phyloP scores from a whole-genome alignment of 2,797 vertebrate species.

The Melanotaenia pygmaea region DNA sequence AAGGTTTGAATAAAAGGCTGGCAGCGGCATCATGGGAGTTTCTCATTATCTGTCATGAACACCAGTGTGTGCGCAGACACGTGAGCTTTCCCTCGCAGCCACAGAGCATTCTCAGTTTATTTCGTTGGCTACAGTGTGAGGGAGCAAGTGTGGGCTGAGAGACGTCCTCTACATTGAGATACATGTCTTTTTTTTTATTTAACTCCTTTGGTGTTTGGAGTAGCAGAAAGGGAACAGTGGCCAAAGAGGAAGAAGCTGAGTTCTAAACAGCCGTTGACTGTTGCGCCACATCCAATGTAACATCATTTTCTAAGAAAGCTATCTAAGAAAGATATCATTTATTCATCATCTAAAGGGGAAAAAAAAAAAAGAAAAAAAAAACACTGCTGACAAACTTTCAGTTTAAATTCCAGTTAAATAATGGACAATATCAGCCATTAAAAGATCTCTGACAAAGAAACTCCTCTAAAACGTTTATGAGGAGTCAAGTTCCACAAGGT shows the following conservation, averaged over 20 bases:
- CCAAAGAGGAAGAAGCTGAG: too few relatives aligned
- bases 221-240: slow-evolving; percentile 4
- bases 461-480: slow-evolving; percentile 24
- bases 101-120: slow-evolving; percentile 37
- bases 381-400: neutral
- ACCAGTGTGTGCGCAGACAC: slow-evolving; percentile 64
- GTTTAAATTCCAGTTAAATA: slow-evolving; percentile 1
- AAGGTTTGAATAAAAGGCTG: slow-evolving; percentile 42
- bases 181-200: slow-evolving; percentile 9
- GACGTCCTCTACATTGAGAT: neutral
- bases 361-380: neutral
- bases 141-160: slow-evolving; percentile 11
- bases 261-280: too few relatives aligned
- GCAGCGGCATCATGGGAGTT: slow-evolving; percentile 56
- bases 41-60: slow-evolving; percentile 64
- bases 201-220: slow-evolving; percentile 4
- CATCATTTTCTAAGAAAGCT: slow-evolving; percentile 1
- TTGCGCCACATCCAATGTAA: neutral
- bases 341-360: neutral
- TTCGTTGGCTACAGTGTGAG: slow-evolving; percentile 23
- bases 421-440: slow-evolving; percentile 17
- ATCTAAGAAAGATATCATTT: neutral
- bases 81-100: slow-evolving; percentile 56
- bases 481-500: slow-evolving; percentile 59
- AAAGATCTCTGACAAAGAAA: slow-evolving; percentile 22